Base-by-base conservation (phyloP, 2,797 vertebrate species). In the Macroramphosus scolopax region DNA sequence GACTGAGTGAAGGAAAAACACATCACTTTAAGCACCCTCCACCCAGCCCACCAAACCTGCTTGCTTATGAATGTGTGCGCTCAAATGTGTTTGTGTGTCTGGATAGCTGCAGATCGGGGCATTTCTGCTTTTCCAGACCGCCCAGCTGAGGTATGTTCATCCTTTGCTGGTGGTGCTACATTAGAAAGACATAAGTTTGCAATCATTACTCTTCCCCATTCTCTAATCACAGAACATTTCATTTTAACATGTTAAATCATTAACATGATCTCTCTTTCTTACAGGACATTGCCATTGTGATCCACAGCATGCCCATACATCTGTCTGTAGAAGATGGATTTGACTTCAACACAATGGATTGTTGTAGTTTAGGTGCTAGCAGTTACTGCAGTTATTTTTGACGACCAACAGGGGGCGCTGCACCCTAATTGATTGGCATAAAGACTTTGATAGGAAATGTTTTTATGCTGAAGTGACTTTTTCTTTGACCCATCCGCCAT, bases 321-420 rank as follows among this genome's bases (percentile, higher is more conserved):
- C 16, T 40, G 48, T 24, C 28, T 2, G 1, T 6, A 30, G 35
- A 53, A 17, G 46, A 65, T 44, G 39, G 48, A 62, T 54, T 37
- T 68, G 55, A 20, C 32, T 61, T 49, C 0, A 41, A 41, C 20
- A 42, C 25, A 31, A 18, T 30, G 55, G 40, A 65, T 66, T 68
- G 64, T 66, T 69, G 35, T 73, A 69, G 42, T 67, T 37, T 22
- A 54, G 43, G 7, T 32, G 8, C 26, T 10, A 17, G n/a, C n/a
- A n/a, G n/a, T n/a, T n/a, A n/a, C n/a, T n/a, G 56, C 45, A 68
- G 48, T 60, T 41, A 5, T 18, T 1, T 2, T 1, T 3, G 24
- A 15, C n/a, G 16, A 4, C 59, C 80, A 51, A 1, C 61, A 81
- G 80, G 43, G 20, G 77, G 59, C 51, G 72, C 61, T 58, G 43